phyloP scores from a whole-genome alignment of 2,797 vertebrate genomes.

The Otolemur crassicaudatus region DNA sequence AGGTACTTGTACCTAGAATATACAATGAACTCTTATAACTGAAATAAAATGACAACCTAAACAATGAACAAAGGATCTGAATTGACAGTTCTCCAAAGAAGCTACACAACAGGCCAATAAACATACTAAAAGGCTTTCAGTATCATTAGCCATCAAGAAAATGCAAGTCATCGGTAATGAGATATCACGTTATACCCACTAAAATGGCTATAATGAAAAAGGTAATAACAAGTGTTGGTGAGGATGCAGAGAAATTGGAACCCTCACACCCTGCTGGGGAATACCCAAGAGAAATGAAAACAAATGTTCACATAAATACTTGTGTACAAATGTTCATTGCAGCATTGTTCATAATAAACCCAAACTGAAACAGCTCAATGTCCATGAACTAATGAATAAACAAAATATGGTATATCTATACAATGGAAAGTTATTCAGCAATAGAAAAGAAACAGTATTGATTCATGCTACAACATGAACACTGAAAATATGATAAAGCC shows the following conservation, averaged over 20 bases:
- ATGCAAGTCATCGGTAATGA: background rate
- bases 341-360: background rate
- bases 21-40: background rate
- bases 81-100: slow-evolving; percentile 7
- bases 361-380: background rate
- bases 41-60: background rate
- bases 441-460: background rate
- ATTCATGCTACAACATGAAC: background rate
- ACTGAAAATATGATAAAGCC: background rate
- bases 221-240: background rate
- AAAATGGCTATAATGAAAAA: background rate
- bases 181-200: background rate
- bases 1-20: slow-evolving; percentile 6
- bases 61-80: background rate
- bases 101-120: background rate
- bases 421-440: background rate
- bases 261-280: background rate
- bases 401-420: background rate
- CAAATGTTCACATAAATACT: background rate
- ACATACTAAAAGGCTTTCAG: background rate
- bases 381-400: background rate
- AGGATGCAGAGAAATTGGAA: background rate
- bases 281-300: background rate
- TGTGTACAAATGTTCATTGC: background rate
- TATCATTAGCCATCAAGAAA: background rate